A percentile compares a stretch with the other conserved stretches of the same genome.
Conservation (phyloP, 2,113 vertebrate genomes). For the Arvicanthis niloticus region DNA sequence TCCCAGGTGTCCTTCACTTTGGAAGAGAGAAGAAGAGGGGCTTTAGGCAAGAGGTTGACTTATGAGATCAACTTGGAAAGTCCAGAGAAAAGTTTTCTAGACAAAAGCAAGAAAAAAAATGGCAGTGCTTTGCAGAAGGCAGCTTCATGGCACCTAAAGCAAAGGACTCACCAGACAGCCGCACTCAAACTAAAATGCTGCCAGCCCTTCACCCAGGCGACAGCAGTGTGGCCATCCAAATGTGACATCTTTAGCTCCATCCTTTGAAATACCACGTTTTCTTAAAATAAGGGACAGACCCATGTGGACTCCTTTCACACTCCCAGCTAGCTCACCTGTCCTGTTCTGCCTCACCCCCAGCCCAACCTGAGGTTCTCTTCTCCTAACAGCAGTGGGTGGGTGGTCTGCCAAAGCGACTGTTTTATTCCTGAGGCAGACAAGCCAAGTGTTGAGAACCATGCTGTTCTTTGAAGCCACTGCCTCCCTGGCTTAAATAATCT, state of each 20-base stretch:
- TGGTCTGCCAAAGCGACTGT: constrained; percentile 50
- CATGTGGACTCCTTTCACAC: not conserved
- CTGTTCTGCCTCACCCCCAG: not conserved
- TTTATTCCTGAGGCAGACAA: constrained; percentile 61
- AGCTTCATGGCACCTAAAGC: not conserved
- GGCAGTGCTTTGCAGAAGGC: not conserved
- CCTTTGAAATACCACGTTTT: constrained; percentile 37
- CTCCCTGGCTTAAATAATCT: constrained; percentile 69
- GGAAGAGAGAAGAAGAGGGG: not conserved
- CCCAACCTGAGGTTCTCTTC: not conserved
- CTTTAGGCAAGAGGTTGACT: not conserved
- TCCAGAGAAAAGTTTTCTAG: constrained; percentile 8
- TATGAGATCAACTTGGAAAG: not conserved
- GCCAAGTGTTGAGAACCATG: constrained; percentile 61
- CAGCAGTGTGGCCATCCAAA: not conserved
- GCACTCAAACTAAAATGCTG: not conserved
- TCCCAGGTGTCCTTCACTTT: not conserved
- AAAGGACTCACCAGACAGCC: not conserved
- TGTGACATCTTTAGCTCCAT: not conserved
- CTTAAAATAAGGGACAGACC: constrained; percentile 39
- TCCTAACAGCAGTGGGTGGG: constrained; percentile 37
- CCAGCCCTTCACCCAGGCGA: not conserved
- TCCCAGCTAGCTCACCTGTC: not conserved
- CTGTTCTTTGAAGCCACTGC: constrained; percentile 52
- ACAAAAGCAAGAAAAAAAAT: constrained; percentile 2